These are phyloP conservation scores for Cheilosia scutellata DNA, from an alignment of 2,888 invertebrate species.

Conservation along the genomic window DNA sequence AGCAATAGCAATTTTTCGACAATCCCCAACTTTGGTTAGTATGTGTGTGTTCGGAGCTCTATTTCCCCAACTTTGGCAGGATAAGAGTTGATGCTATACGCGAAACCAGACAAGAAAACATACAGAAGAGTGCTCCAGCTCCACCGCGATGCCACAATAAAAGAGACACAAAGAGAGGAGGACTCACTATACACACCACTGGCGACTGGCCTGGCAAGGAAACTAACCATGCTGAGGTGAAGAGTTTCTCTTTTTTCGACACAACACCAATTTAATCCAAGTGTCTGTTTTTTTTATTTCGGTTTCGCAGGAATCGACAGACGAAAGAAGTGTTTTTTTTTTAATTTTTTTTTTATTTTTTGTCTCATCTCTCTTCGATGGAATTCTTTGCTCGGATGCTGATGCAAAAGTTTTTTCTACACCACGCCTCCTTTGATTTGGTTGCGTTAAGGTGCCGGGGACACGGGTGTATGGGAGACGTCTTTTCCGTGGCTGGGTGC, in stretches of 20 bases:
- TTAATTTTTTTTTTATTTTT: constrained; percentile 46
- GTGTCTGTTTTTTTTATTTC: constrained; percentile 28
- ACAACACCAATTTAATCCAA: constrained; percentile 48
- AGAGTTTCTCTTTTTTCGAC: constrained; percentile 49
- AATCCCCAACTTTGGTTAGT: constrained; percentile 10
- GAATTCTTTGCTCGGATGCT: constrained; percentile 65
- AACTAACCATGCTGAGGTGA: constrained; percentile 17
- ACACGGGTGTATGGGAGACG: constrained; percentile 33
- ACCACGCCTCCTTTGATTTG: constrained; percentile 72
- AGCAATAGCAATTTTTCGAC: constrained; percentile 23
- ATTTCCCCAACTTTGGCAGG: constrained; percentile 50
- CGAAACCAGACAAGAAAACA: not conserved
- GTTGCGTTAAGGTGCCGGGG: constrained; percentile 34
- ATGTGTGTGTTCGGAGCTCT: constrained; percentile 16
- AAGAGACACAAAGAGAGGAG: constrained; percentile 47
- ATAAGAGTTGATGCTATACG: constrained; percentile 19
- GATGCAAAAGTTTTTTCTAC: constrained; percentile 65
- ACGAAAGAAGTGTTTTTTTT: constrained; percentile 48
- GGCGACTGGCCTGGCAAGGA: too few relatives aligned
- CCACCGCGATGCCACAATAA: not conserved
- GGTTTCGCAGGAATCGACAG: constrained; percentile 62
- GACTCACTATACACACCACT: not conserved
- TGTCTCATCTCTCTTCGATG: constrained; percentile 65
- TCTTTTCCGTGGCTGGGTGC: constrained; percentile 47
- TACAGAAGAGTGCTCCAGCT: constrained; percentile 17